Conservation (phyloP, 2,797 vertebrate species). For the Tenualosa ilisha region DNA sequence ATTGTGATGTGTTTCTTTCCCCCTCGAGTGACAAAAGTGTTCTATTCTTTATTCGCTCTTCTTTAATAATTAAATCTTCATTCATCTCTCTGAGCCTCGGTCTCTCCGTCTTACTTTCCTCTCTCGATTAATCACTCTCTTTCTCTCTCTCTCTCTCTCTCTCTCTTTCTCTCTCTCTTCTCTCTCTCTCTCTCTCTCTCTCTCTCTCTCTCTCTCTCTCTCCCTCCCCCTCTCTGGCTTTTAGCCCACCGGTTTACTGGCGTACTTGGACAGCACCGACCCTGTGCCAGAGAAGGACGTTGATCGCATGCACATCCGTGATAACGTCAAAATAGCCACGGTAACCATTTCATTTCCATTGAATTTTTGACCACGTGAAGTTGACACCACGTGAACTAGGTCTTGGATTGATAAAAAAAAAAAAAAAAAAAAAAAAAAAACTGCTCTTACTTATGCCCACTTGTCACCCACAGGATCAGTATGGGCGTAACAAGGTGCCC, state of each 20-base stretch:
- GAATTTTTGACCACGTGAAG: background rate
- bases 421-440: no score
- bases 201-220: background rate
- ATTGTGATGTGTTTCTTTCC: background rate
- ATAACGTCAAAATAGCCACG: slow-evolving; percentile 96
- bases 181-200: slow-evolving; percentile 26
- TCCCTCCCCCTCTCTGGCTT: background rate
- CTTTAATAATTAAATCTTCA: background rate
- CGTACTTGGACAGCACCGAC: slow-evolving; percentile 91
- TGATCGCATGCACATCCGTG: slow-evolving; percentile 96
- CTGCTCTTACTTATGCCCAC: background rate
- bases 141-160: background rate
- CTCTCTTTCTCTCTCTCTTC: slow-evolving; percentile 11
- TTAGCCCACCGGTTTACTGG: slow-evolving; percentile 91
- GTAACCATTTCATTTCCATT: slow-evolving; percentile 67
- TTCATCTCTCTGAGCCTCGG: background rate
- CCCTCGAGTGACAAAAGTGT: background rate
- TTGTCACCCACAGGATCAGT: slow-evolving; percentile 82
- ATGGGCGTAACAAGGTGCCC: slow-evolving; percentile 93
- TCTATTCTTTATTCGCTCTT: background rate
- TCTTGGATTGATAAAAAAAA: background rate
- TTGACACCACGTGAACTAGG: background rate
- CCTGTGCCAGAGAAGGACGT: slow-evolving; percentile 92
- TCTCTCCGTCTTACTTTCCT: background rate
- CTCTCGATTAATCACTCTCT: slow-evolving; percentile 7